Percentiles rank a stretch among this genome's conserved stretches.
Evolutionary conservation across 37 sponge, comb jelly and placozoan genomes (phyloP).

Genomic region (Aplysina aerophoba): DNA sequence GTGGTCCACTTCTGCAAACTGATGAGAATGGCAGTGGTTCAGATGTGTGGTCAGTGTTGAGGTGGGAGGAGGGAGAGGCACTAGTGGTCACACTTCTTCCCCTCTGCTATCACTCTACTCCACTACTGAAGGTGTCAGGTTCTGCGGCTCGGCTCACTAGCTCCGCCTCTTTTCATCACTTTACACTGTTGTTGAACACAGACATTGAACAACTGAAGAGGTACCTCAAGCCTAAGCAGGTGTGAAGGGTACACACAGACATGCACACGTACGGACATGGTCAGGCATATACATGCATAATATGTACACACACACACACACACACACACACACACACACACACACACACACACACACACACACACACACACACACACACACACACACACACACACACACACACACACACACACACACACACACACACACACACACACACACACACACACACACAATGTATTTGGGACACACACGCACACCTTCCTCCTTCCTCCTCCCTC

Average conservation of each 20-base stretch:
- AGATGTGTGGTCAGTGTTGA: no score
- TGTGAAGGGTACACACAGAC: background rate
- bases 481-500: no score
- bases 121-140: slow-evolving; percentile 94
- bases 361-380: background rate
- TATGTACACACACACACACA: background rate
- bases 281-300: no score
- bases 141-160: slow-evolving; percentile 67
- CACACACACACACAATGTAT: no score
- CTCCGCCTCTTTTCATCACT: slow-evolving; percentile 77
- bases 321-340: background rate
- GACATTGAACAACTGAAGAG: slow-evolving; percentile 38
- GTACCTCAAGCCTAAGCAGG: slow-evolving; percentile 2
- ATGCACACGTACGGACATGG: background rate
- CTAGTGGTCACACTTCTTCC: no score
- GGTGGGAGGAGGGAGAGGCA: no score
- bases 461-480: no score
- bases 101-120: no score
- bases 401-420: background rate
- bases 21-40: no score
- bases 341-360: background rate
- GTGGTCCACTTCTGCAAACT: no score
- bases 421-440: slow-evolving; percentile 1
- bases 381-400: background rate
- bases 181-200: slow-evolving; percentile 73